Evolutionary conservation across 2,797 vertebrate species (phyloP), one percentile per base, ranked within the genome.

Genomic region (Sebastes goodei): DNA sequence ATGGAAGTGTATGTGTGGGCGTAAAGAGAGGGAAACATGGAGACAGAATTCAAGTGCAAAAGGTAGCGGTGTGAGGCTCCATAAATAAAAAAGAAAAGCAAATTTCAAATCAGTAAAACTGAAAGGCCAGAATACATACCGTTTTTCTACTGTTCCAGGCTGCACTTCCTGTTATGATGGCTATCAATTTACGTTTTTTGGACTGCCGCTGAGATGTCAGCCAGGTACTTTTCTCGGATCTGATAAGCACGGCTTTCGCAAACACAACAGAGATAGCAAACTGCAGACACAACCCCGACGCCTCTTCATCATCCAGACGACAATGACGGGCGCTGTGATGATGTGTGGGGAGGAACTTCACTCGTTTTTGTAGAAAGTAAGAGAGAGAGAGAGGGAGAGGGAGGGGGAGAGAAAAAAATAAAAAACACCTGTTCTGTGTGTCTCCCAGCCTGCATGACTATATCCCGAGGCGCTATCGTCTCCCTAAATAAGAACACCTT

Each of bases 401-500:
- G 42, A 10, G 33, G 64, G 30, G 33, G 20, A 7, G 6, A 20
- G 6, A 15, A 33, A 4, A 46, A 78, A 33, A 3, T 38, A 78
- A 73, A 74, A 76, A 75, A 65, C 71, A 85, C 62, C 72, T 82
- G 66, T 73, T 85, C 60, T 64, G 64, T 76, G 60, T 80, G 64
- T 82, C 82, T 84, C 76, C 25, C 20, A 76, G 63, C 33, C 69
- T 80, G 62, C 32, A 65, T 72, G 62, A 72, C 30, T 67, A 12
- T 76, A 59, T 90, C 89, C 79, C 83, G 66, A 75, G 81, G 78
- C 64, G 10, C 71, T 14, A 49, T 83, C 29, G 12, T 80, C 76
- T 84, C 74, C 74, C 82, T 81, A 84, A 88, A 91, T 84, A 84
- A 86, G 71, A 91, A 83, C 83, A 83, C 80, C 83, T 82, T 76